These are phyloP conservation scores for Drosophila niveifrons DNA, from an alignment of 2,888 invertebrate genomes.

Conservation along the genomic window DNA sequence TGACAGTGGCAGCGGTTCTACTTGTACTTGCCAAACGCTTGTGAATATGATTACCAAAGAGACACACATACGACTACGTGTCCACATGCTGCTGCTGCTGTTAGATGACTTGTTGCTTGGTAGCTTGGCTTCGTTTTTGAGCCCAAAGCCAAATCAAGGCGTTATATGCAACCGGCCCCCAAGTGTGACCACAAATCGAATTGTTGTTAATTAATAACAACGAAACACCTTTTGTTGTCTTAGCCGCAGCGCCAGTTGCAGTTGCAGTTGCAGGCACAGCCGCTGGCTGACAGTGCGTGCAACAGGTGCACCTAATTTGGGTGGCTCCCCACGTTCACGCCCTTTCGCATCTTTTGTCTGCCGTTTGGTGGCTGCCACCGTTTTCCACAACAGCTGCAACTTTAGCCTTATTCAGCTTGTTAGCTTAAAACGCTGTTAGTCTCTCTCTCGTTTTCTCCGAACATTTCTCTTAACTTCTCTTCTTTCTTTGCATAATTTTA, in stretches of 20 bases:
- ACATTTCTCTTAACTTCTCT: conserved; percentile 18
- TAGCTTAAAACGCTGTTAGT: conserved; percentile 43
- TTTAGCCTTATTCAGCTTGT: conserved; percentile 32
- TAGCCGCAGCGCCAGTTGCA: not conserved
- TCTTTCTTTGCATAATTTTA: conserved; percentile 69
- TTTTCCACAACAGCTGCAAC: not conserved
- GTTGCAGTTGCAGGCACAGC: conserved; percentile 2
- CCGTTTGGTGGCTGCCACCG: not conserved
- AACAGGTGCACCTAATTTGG: conserved; percentile 69
- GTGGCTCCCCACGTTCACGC: conserved; percentile 69
- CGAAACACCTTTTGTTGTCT: conserved; percentile 62
- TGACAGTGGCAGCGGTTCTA: conserved; percentile 50
- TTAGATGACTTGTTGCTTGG: conserved; percentile 26
- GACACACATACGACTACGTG: conserved; percentile 19
- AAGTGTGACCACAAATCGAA: conserved; percentile 76
- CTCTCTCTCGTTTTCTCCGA: conserved; percentile 2
- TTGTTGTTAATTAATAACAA: conserved; percentile 73
- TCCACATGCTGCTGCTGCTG: not conserved
- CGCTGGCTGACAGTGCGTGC: conserved; percentile 3
- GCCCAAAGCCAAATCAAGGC: conserved; percentile 58
- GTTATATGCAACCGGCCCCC: conserved; percentile 44
- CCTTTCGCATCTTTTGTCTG: conserved; percentile 47
- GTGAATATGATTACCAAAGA: conserved; percentile 61
- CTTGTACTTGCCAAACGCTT: conserved; percentile 63
- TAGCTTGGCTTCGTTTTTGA: conserved; percentile 3